Percentiles rank a stretch among this genome's conserved stretches.
Evolutionary conservation across 2,113 vertebrate genomes (phyloP).

Genomic region (Lasiurus borealis): DNA sequence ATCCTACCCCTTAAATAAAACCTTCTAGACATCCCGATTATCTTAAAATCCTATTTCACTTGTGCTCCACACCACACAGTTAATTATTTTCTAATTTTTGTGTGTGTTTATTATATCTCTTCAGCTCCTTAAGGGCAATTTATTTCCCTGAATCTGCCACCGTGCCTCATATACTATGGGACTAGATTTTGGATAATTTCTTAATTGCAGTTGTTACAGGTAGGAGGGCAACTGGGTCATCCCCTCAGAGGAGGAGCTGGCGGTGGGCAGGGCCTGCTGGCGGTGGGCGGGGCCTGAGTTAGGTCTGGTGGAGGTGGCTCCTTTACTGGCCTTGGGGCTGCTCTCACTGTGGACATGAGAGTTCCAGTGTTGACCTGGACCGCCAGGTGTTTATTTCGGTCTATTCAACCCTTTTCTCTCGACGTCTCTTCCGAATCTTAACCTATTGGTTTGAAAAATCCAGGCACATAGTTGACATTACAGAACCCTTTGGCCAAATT

Average conservation of each 20-base stretch:
- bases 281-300: not conserved
- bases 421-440: not conserved
- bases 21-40: not conserved
- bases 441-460: not conserved
- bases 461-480: not conserved
- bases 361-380: rapidly evolving
- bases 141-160: not conserved
- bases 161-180: not conserved
- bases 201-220: not conserved
- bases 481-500: too few relatives aligned
- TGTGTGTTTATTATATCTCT: not conserved
- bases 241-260: not conserved
- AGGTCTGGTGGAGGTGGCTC: rapidly evolving
- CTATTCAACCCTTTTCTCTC: too few relatives aligned
- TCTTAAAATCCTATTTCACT: constrained; percentile 19
- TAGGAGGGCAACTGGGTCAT: not conserved
- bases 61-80: not conserved
- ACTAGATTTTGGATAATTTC: constrained; percentile 16
- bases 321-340: too few relatives aligned
- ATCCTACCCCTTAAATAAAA: not conserved
- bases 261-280: not conserved
- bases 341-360: rapidly evolving
- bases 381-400: not conserved
- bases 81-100: not conserved
- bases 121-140: not conserved